Evolutionary conservation across 2,113 vertebrate genomes (phyloP).

Genomic region (Siniperca knerii): DNA sequence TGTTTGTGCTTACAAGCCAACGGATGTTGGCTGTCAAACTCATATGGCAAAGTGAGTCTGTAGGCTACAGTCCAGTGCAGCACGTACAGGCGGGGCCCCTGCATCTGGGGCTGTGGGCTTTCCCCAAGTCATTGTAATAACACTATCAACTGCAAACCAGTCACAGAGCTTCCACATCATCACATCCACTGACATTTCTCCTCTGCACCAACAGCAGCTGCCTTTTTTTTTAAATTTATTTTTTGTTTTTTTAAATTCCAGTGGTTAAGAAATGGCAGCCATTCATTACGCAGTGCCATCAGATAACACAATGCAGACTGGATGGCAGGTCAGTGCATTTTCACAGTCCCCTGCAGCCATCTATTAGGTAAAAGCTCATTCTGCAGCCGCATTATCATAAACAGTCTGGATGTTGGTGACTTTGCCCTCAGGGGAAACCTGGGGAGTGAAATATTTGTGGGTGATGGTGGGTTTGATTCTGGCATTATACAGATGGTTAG

Average conservation of each 20-base stretch:
- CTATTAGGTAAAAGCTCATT: not conserved
- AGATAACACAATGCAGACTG: conserved; percentile 6
- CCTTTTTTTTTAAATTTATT: too few relatives aligned
- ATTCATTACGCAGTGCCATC: not conserved
- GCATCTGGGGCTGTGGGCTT: conserved; percentile 29
- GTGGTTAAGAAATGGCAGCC: not conserved
- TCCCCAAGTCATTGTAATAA: conserved; percentile 34
- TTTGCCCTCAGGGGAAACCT: not conserved
- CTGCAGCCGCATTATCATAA: conserved; percentile 18
- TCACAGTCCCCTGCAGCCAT: conserved; percentile 7
- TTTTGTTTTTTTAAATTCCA: not conserved
- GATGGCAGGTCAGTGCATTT: conserved; percentile 14
- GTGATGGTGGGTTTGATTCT: conserved; percentile 7
- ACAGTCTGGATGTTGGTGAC: not conserved
- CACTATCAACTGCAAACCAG: conserved; percentile 1
- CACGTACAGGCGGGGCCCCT: conserved; percentile 22
- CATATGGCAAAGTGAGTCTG: conserved; percentile 66
- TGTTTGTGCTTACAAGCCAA: conserved; percentile 71
- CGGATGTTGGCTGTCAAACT: conserved; percentile 56
- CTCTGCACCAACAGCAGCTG: not conserved
- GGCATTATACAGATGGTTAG: conserved; percentile 19
- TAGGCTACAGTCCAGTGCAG: conserved; percentile 47
- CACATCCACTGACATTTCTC: not conserved
- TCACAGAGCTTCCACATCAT: conserved; percentile 2
- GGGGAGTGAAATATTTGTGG: not conserved